Percentiles rank a stretch among this genome's conserved stretches.
phyloP scores from a whole-genome alignment of 2,113 vertebrate genomes.

The Gulo gulo region DNA sequence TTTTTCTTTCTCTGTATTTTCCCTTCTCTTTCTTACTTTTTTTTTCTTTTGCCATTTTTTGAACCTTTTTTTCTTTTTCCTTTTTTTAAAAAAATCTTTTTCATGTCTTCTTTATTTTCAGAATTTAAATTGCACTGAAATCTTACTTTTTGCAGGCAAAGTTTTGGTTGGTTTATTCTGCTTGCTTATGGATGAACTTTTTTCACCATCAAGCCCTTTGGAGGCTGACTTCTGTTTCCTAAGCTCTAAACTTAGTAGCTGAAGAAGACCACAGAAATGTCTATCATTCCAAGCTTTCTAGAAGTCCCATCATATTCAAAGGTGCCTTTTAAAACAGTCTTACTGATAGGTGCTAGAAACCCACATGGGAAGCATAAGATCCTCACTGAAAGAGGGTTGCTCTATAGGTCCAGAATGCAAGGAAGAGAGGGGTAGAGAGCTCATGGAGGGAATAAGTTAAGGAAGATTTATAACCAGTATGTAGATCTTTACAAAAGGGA shows the following conservation, averaged over 20 bases:
- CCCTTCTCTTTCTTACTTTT: neutral
- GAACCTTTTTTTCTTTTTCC: neutral
- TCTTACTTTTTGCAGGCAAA: neutral
- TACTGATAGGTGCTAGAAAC: neutral
- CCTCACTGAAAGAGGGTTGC: neutral
- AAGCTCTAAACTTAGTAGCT: constrained; percentile 1
- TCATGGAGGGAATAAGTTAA: neutral
- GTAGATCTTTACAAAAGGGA: neutral
- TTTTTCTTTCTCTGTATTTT: neutral
- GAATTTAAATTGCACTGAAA: neutral
- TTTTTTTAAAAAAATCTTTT: neutral
- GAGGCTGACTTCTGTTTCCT: neutral
- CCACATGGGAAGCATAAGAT: neutral
- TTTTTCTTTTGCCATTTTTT: neutral
- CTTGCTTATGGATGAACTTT: neutral
- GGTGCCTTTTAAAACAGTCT: neutral
- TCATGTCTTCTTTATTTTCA: neutral
- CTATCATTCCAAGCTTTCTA: neutral
- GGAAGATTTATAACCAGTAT: neutral
- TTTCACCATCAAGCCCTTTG: neutral
- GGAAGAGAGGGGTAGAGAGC: neutral
- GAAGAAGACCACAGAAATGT: neutral
- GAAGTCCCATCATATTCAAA: neutral
- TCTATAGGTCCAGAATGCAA: neutral
- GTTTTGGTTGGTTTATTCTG: neutral